These are phyloP conservation scores for Heloderma charlesbogerti DNA, from an alignment of 2,113 vertebrate species.

Conservation along the genomic window DNA sequence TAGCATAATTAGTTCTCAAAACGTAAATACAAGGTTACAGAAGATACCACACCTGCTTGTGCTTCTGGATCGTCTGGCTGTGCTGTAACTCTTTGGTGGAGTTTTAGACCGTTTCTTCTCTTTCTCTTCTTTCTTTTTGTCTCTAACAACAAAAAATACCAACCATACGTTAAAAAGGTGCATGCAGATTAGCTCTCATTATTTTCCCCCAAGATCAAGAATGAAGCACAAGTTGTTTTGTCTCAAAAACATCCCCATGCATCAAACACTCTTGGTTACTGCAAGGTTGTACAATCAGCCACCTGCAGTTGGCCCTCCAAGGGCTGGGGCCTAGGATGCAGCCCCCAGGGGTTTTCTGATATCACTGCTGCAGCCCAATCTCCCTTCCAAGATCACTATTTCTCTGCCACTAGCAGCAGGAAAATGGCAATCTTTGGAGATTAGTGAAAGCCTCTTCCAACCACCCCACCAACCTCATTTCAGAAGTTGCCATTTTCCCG, in stretches of 20 bases:
- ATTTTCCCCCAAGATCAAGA: background rate
- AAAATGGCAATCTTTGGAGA: no score
- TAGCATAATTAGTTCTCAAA: background rate
- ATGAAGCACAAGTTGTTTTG: background rate
- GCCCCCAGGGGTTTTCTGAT: no score
- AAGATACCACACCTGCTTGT: slow-evolving; percentile 84
- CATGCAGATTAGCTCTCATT: background rate
- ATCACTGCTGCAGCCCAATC: no score
- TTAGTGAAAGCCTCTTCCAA: no score
- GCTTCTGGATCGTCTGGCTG: slow-evolving; percentile 92
- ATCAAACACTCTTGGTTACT: background rate
- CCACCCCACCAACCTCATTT: no score
- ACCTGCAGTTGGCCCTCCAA: no score
- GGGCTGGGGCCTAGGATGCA: no score
- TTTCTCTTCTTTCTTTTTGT: slow-evolving; percentile 97
- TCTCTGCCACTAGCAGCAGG: no score
- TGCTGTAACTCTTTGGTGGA: slow-evolving; percentile 98
- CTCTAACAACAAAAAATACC: slow-evolving; percentile 76
- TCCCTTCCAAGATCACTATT: no score
- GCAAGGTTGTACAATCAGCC: no score
- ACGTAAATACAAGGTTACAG: accelerated
- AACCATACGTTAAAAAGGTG: slow-evolving; percentile 11
- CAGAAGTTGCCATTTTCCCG: no score
- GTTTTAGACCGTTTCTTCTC: slow-evolving; percentile 97
- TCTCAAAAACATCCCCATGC: background rate